These are phyloP conservation scores for Drosophila trapezifrons DNA, from an alignment of 1,140 invertebrate species.

Conservation along the genomic window DNA sequence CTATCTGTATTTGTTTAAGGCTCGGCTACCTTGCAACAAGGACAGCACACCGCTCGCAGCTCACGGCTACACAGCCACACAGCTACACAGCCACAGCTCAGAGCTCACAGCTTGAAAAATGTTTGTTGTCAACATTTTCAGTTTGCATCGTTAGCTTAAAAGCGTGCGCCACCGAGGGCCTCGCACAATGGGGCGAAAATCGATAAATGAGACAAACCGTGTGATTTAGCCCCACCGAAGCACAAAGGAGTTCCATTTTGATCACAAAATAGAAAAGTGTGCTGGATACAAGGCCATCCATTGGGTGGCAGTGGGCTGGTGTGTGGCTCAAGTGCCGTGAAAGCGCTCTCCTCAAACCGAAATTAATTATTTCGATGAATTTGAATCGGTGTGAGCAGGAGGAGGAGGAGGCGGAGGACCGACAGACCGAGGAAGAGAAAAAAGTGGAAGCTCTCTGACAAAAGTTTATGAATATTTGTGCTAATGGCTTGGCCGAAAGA, in stretches of 20 bases:
- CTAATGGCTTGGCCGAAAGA: conserved; percentile 41
- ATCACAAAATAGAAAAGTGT: conserved; percentile 53
- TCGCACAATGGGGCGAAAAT: conserved; percentile 73
- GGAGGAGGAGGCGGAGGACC: too few relatives aligned
- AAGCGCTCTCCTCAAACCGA: conserved; percentile 34
- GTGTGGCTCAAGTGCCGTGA: conserved; percentile 43
- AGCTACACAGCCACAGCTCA: conserved; percentile 44
- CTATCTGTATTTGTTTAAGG: conserved; percentile 70
- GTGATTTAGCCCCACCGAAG: conserved; percentile 59
- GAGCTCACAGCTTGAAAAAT: conserved; percentile 83
- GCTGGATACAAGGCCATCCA: conserved; percentile 44
- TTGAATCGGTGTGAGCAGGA: conserved; percentile 24
- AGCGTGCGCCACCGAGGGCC: conserved; percentile 53
- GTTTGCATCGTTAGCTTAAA: conserved; percentile 83
- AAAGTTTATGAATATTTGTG: conserved; percentile 54
- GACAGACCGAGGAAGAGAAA: neutral
- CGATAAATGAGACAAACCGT: conserved; percentile 77
- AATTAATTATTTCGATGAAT: conserved; percentile 55
- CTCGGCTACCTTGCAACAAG: conserved; percentile 62
- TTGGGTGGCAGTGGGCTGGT: neutral
- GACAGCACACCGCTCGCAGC: conserved; percentile 48
- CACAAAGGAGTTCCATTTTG: conserved; percentile 67
- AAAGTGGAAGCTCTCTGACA: conserved; percentile 22
- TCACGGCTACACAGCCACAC: conserved; percentile 24
- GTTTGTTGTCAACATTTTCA: conserved; percentile 83